These are phyloP conservation scores for Argynnis bischoffii DNA, from an alignment of 2,888 invertebrate genomes.

Conservation along the genomic window DNA sequence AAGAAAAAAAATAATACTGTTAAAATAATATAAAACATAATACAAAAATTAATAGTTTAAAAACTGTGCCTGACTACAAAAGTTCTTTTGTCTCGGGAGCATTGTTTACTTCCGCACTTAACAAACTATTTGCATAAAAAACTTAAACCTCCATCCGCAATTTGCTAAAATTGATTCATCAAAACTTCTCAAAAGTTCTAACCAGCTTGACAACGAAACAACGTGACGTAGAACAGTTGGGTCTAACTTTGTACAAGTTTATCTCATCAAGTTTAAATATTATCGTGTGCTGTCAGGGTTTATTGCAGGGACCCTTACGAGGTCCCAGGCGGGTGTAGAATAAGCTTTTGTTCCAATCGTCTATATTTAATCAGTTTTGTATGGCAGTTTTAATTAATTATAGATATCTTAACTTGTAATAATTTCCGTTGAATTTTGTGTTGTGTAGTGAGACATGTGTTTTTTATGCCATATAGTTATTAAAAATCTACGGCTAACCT, in stretches of 20 bases:
- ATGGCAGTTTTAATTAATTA: no score
- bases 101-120: slow-evolving; percentile 2
- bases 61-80: background rate
- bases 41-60: no score
- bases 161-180: slow-evolving; percentile 35
- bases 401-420: no score
- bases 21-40: no score
- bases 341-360: slow-evolving; percentile 3
- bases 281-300: slow-evolving; percentile 30
- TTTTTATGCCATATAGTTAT: no score
- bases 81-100: background rate
- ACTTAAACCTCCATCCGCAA: slow-evolving; percentile 17
- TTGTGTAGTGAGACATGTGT: no score
- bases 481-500: no score
- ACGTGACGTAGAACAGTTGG: slow-evolving; percentile 29
- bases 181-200: slow-evolving; percentile 25
- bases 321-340: slow-evolving; percentile 4
- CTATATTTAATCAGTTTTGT: no score
- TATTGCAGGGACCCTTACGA: slow-evolving; percentile 20
- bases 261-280: slow-evolving; percentile 36
- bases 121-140: slow-evolving; percentile 28
- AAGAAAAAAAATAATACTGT: no score
- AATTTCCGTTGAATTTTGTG: no score
- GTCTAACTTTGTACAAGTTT: slow-evolving; percentile 30
- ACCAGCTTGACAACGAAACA: slow-evolving; percentile 27